Conservation (phyloP, 2,888 invertebrate genomes). For the Lepidochitona cinerea region DNA sequence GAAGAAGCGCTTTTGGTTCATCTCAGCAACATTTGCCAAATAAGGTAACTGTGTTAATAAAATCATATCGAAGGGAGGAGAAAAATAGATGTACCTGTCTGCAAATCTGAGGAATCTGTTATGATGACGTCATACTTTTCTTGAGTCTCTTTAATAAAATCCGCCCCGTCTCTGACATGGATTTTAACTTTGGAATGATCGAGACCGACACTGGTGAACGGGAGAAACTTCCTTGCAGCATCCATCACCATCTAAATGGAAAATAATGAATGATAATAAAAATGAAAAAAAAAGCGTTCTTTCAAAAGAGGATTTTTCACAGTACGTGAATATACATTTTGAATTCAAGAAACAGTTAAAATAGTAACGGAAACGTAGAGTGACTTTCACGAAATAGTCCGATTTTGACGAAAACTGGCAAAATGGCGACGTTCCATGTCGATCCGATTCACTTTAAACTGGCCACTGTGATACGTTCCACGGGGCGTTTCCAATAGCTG, state of each 20-base stretch:
- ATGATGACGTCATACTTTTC: slow-evolving; percentile 2
- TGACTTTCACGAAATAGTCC: no score
- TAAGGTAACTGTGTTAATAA: no score
- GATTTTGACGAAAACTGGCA: no score
- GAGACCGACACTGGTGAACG: neutral
- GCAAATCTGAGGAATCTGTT: neutral
- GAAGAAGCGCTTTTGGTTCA: no score
- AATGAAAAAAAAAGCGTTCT: neutral
- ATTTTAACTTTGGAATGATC: neutral
- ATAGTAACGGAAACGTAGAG: no score
- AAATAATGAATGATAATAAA: neutral
- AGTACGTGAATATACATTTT: neutral
- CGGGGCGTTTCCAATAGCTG: no score
- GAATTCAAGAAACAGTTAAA: no score
- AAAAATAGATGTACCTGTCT: neutral
- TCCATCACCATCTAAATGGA: neutral
- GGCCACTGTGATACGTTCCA: no score
- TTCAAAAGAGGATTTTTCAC: neutral
- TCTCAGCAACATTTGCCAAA: no score
- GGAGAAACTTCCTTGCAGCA: neutral
- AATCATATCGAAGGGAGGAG: no score
- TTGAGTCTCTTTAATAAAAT: neutral
- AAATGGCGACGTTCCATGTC: no score
- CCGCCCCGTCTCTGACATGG: neutral
- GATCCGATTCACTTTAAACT: no score